A percentile compares a stretch with the other conserved stretches of the same genome.
Evolutionary conservation across 2,888 invertebrate genomes (phyloP).

Genomic region (Mesochorus sp.): DNA sequence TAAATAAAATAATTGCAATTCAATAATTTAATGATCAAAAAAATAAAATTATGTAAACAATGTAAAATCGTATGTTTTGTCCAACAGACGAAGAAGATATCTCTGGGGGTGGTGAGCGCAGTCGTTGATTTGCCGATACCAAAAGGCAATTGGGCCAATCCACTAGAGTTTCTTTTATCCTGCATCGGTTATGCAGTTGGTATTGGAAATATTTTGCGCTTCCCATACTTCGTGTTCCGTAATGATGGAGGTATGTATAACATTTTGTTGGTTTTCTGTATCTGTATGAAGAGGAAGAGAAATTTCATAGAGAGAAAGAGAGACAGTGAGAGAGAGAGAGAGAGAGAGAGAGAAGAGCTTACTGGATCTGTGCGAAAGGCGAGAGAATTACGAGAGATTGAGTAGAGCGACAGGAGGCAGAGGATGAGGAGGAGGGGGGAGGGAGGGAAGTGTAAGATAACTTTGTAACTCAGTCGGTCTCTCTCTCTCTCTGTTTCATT

Average conservation of each 20-base stretch:
- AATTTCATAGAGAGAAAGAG: not conserved
- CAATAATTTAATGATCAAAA: slow-evolving; percentile 11
- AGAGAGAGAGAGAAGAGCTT: not conserved
- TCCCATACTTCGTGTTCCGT: slow-evolving; percentile 90
- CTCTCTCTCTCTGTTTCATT: slow-evolving; percentile 38
- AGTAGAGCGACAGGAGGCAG: not conserved
- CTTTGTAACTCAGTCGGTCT: not conserved
- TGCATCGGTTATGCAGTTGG: slow-evolving; percentile 91
- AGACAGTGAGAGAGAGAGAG: too few species aligned
- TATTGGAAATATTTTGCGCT: slow-evolving; percentile 91
- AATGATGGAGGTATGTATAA: slow-evolving; percentile 89
- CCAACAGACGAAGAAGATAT: slow-evolving; percentile 73
- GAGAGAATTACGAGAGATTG: not conserved
- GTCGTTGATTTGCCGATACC: slow-evolving; percentile 73
- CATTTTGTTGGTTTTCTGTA: slow-evolving; percentile 36
- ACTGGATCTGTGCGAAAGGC: not conserved
- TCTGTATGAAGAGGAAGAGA: not conserved
- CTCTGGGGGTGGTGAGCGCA: slow-evolving; percentile 73
- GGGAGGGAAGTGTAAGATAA: not conserved
- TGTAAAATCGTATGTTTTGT: slow-evolving; percentile 11
- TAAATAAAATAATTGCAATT: not conserved
- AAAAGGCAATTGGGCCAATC: slow-evolving; percentile 85
- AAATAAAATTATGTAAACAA: too few species aligned
- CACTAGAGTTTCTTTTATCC: slow-evolving; percentile 89
- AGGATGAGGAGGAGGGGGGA: slow-evolving; percentile 9